Conservation (phyloP, 2,113 vertebrate species). For the Nerophis ophidion region DNA sequence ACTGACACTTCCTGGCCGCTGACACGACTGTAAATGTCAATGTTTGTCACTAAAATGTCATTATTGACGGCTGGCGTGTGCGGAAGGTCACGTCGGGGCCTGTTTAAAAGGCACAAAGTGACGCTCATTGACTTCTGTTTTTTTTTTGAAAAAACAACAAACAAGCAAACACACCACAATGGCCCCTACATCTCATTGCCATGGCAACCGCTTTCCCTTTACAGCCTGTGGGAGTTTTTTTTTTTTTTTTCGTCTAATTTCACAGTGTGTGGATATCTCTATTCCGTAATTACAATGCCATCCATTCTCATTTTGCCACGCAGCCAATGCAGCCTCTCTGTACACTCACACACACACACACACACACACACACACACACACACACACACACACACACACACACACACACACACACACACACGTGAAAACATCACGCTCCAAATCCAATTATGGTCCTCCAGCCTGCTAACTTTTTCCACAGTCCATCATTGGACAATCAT, state of each 20-base stretch:
- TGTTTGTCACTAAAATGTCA: no score
- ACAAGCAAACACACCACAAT: no score
- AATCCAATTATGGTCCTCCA: slow-evolving; percentile 57
- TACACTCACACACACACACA: slow-evolving; percentile 35
- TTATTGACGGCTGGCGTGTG: no score
- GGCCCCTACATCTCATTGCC: slow-evolving; percentile 43
- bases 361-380: slow-evolving; percentile 43
- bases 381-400: slow-evolving; percentile 34
- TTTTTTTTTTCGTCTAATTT: slow-evolving; percentile 73
- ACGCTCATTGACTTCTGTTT: no score
- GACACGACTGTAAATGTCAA: no score
- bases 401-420: slow-evolving; percentile 44
- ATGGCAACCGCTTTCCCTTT: slow-evolving; percentile 67
- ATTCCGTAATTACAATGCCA: slow-evolving; percentile 70
- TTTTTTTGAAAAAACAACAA: no score
- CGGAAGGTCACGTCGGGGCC: no score
- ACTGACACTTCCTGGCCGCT: no score
- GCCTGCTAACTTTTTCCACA: slow-evolving; percentile 39
- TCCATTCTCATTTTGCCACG: slow-evolving; percentile 67
- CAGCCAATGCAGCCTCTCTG: slow-evolving; percentile 59
- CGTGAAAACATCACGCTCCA: slow-evolving; percentile 44
- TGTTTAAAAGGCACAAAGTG: no score
- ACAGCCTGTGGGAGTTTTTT: slow-evolving; percentile 63
- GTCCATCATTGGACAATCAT: slow-evolving; percentile 47
- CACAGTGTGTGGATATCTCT: slow-evolving; percentile 73